Evolutionary conservation across 2,113 vertebrate species (phyloP).

Genomic region (Phyllostomus hastatus): DNA sequence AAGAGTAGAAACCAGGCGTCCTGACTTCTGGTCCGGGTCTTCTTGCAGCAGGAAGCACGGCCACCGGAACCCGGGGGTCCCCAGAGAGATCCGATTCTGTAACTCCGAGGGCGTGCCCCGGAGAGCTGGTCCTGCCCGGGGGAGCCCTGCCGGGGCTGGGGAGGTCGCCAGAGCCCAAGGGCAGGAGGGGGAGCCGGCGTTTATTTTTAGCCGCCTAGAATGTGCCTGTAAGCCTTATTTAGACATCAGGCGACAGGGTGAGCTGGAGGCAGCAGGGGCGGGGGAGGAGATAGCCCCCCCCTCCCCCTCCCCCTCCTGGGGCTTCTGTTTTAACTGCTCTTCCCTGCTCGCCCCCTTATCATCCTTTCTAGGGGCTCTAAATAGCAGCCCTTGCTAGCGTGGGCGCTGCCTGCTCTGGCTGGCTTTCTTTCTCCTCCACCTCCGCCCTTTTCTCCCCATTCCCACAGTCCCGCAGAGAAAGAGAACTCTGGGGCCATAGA

Average conservation of each 20-base stretch:
- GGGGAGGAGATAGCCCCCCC: background rate
- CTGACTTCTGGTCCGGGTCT: background rate
- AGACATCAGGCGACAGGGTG: conserved; percentile 64
- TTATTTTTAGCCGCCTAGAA: conserved; percentile 73
- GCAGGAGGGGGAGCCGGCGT: conserved; percentile 3
- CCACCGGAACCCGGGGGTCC: background rate
- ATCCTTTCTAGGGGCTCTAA: conserved; percentile 31
- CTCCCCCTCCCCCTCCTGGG: background rate
- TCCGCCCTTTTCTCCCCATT: background rate
- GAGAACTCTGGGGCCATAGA: background rate
- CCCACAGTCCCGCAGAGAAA: background rate
- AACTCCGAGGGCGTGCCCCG: too few relatives aligned
- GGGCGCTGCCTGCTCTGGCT: background rate
- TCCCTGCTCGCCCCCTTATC: background rate
- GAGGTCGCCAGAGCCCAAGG: conserved; percentile 55
- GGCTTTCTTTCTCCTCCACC: background rate
- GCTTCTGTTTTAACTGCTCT: background rate
- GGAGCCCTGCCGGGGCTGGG: background rate
- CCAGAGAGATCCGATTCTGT: fast-evolving
- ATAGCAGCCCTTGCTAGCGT: conserved; percentile 39
- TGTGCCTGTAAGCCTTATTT: conserved; percentile 70
- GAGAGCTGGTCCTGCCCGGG: background rate
- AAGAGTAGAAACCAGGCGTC: background rate
- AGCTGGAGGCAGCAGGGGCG: conserved; percentile 13
- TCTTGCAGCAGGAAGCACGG: background rate